Conservation (phyloP, 2,888 invertebrate genomes). For the Eilema griseolum region DNA sequence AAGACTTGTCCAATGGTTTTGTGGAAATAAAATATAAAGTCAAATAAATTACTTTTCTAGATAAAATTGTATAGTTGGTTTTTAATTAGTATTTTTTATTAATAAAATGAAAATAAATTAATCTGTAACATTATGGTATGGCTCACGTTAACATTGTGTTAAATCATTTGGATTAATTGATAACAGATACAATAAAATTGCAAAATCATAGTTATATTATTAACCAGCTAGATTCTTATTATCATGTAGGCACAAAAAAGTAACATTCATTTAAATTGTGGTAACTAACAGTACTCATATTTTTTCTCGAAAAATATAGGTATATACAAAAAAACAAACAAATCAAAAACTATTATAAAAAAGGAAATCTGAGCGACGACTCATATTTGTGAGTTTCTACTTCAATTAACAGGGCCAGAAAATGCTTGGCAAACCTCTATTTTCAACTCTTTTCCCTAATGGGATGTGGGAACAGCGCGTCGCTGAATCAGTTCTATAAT, state of each 20-base stretch:
- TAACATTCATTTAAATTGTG: background rate
- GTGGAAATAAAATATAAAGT: background rate
- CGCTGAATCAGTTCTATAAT: slow-evolving; percentile 48
- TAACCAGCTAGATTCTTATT: background rate
- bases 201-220: background rate
- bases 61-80: background rate
- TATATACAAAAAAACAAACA: background rate
- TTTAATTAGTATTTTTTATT: background rate
- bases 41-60: background rate
- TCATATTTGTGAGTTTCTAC: slow-evolving; percentile 55
- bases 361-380: slow-evolving; percentile 37
- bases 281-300: background rate
- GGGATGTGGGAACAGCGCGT: slow-evolving; percentile 48
- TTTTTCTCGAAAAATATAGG: no score
- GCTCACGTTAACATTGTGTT: background rate
- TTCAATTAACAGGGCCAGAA: slow-evolving; percentile 61
- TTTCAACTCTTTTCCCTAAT: slow-evolving; percentile 54
- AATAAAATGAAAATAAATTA: background rate
- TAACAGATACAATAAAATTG: background rate
- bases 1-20: background rate
- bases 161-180: background rate
- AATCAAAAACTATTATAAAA: slow-evolving; percentile 8
- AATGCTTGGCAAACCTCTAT: slow-evolving; percentile 53
- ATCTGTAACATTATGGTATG: background rate
- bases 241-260: background rate